These are phyloP conservation scores for Plutella xylostella DNA, from an alignment of 2,888 invertebrate species.

Conservation along the genomic window DNA sequence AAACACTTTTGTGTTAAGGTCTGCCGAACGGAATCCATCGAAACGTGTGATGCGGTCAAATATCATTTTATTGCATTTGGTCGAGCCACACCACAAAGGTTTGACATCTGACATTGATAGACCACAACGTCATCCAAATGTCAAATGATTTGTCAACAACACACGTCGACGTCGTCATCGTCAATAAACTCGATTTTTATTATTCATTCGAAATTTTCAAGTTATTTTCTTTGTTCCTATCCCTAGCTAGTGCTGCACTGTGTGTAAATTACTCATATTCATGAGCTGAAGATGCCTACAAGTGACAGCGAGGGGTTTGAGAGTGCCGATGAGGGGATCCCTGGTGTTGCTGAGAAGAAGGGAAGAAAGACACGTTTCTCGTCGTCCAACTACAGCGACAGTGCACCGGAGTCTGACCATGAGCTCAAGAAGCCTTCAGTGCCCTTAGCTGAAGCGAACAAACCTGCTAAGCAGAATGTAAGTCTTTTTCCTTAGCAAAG, in stretches of 20 bases:
- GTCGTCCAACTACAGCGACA: constrained; percentile 54
- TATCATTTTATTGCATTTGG: no score
- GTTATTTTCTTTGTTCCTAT: not conserved
- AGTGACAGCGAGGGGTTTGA: constrained; percentile 83
- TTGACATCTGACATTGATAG: no score
- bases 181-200: no score
- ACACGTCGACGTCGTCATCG: constrained; percentile 7
- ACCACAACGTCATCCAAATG: no score
- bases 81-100: no score
- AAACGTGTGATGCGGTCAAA: no score
- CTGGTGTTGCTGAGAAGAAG: constrained; percentile 38
- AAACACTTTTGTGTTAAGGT: no score
- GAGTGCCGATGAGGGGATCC: constrained; percentile 78
- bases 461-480: no score
- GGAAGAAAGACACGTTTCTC: constrained; percentile 46
- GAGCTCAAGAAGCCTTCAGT: constrained; percentile 20
- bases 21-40: no score
- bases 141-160: not conserved
- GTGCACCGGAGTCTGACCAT: constrained; percentile 33
- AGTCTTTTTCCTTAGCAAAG: no score
- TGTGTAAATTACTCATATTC: no score
- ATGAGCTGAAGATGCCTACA: constrained; percentile 74
- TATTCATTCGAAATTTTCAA: not conserved
- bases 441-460: constrained; percentile 16
- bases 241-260: no score